Percentiles rank a stretch among this genome's conserved stretches.
phyloP scores from a whole-genome alignment of 2,797 vertebrate genomes.

The Myiotriccus ornatus region DNA sequence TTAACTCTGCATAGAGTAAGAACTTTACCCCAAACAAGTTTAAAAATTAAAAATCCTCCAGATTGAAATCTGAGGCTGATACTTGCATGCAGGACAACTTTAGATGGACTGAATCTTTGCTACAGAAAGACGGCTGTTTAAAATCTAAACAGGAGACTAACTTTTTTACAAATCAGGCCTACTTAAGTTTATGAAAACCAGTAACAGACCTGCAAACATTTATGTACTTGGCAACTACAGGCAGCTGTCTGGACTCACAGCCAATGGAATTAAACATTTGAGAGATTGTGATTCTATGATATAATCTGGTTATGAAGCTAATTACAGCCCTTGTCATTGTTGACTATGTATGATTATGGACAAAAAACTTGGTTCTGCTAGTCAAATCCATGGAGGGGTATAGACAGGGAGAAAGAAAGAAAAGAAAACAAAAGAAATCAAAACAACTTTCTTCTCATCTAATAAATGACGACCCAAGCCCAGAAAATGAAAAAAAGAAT shows the following conservation, averaged over 20 bases:
- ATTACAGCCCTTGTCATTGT: conserved; percentile 40
- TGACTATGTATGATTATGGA: conserved; percentile 7
- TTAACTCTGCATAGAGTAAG: neutral
- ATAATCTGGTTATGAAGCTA: conserved; percentile 45
- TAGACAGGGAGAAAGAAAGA: neutral
- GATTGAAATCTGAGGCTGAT: neutral
- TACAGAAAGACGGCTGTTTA: neutral
- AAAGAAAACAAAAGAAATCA: neutral
- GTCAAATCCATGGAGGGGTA: neutral
- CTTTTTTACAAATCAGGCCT: neutral
- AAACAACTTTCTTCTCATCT: neutral
- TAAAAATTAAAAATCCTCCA: neutral
- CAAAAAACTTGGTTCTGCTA: conserved; percentile 39
- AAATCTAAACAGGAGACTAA: neutral
- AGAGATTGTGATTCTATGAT: neutral
- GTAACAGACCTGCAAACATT: neutral
- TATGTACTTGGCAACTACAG: neutral
- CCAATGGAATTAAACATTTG: conserved; percentile 7
- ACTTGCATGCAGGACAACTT: neutral
- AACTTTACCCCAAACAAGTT: neutral
- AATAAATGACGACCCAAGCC: neutral
- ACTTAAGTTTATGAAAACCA: neutral
- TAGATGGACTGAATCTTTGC: neutral
- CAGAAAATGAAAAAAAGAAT: neutral
- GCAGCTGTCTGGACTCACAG: conserved; percentile 20